Percentiles rank a stretch among this genome's conserved stretches.
Evolutionary conservation across 1,140 invertebrate genomes (phyloP).

Genomic region (Leptinotarsa texana): DNA sequence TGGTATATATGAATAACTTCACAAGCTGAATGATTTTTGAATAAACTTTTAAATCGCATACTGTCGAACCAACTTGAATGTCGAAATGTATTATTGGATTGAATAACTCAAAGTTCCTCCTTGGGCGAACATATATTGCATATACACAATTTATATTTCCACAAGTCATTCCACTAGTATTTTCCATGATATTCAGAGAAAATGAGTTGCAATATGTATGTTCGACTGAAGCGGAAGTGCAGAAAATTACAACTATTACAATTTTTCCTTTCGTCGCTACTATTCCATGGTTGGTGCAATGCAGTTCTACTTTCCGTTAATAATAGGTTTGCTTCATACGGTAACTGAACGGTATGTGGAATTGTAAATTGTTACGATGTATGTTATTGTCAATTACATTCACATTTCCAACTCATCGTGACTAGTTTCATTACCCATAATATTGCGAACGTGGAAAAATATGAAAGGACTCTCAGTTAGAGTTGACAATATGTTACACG

Average conservation of each 20-base stretch:
- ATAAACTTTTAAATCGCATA: too few species aligned
- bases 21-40: too few species aligned
- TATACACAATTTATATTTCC: too few species aligned
- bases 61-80: too few species aligned
- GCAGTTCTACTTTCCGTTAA: conserved; percentile 5
- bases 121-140: too few species aligned
- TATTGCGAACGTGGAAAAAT: conserved; percentile 3
- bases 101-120: too few species aligned
- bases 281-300: conserved; percentile 5
- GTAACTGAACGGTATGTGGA: background rate
- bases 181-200: background rate
- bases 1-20: too few species aligned
- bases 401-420: conserved; percentile 1
- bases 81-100: too few species aligned
- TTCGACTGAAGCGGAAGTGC: background rate
- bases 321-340: background rate
- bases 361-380: background rate
- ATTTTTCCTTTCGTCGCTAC: background rate
- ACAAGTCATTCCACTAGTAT: too few species aligned
- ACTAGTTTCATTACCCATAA: background rate
- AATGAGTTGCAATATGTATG: background rate
- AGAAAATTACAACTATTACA: conserved; percentile 2
- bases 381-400: conserved; percentile 7
- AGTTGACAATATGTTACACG: background rate
- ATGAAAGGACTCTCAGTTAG: background rate